A percentile compares a stretch with the other conserved stretches of the same genome.
phyloP scores from a whole-genome alignment of 2,888 invertebrate species.

The Caenorhabditis sp. region DNA sequence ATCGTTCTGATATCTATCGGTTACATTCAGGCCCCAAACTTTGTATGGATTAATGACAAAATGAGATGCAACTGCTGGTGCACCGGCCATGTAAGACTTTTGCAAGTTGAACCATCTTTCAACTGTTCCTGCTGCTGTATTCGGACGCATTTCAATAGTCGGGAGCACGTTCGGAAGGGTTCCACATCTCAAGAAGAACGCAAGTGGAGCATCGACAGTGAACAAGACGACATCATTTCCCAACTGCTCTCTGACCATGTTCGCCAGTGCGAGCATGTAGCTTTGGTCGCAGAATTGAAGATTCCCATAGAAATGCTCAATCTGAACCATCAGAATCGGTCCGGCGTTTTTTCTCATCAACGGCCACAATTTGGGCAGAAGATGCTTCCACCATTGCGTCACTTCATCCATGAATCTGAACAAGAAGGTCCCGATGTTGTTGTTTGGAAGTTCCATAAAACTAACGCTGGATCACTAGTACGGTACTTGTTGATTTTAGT shows the following conservation, averaged over 20 bases:
- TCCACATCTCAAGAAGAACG: conserved; percentile 35
- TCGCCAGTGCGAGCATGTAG: conserved; percentile 85
- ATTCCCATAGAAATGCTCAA: conserved; percentile 83
- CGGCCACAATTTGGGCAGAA: conserved; percentile 69
- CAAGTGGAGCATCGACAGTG: conserved; percentile 79
- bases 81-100: conserved; percentile 29
- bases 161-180: conserved; percentile 6
- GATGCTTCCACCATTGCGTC: conserved; percentile 48
- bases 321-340: conserved; percentile 80
- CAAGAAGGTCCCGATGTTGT: background rate
- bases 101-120: conserved; percentile 35
- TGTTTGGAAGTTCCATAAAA: background rate
- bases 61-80: conserved; percentile 44
- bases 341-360: conserved; percentile 80
- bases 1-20: conserved; percentile 8
- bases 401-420: conserved; percentile 37
- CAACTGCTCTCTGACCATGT: conserved; percentile 83
- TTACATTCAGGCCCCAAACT: conserved; percentile 38
- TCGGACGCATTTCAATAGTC: conserved; percentile 42
- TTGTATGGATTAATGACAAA: conserved; percentile 39
- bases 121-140: conserved; percentile 5
- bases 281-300: conserved; percentile 85
- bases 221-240: conserved; percentile 86
- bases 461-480: conserved; percentile 32
- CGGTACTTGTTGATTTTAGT: conserved; percentile 35